phyloP scores from a whole-genome alignment of 1,140 invertebrate species.

The Hydropsyche tenuis region DNA sequence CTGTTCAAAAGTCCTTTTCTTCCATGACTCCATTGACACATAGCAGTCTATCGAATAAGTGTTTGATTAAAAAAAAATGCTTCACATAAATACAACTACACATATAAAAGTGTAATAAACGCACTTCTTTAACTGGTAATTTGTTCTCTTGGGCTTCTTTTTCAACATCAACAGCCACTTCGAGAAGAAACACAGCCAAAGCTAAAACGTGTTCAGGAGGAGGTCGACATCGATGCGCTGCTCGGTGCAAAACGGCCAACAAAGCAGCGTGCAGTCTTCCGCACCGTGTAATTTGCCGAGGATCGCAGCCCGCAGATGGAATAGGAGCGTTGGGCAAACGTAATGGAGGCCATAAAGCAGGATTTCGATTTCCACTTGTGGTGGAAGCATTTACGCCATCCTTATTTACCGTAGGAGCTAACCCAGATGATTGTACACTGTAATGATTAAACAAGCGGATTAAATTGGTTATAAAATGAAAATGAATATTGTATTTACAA shows the following conservation, averaged over 20 bases:
- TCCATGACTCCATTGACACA: slow-evolving; percentile 49
- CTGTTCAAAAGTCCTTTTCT: slow-evolving; percentile 56
- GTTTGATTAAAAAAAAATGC: slow-evolving; percentile 20
- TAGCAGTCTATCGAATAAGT: slow-evolving; percentile 32
- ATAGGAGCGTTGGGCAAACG: slow-evolving; percentile 52
- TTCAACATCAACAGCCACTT: slow-evolving; percentile 78
- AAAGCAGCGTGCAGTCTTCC: slow-evolving; percentile 86
- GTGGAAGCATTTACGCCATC: not conserved
- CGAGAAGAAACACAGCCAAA: slow-evolving; percentile 84
- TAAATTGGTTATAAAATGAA: slow-evolving; percentile 1
- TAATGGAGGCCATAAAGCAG: slow-evolving; percentile 58
- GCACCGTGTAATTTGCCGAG: slow-evolving; percentile 53
- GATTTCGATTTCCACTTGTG: slow-evolving; percentile 26
- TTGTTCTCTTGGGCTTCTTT: slow-evolving; percentile 54
- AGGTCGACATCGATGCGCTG: slow-evolving; percentile 75
- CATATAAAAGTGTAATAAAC: not conserved
- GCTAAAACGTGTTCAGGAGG: slow-evolving; percentile 84
- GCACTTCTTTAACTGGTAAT: slow-evolving; percentile 46
- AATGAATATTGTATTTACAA: not conserved
- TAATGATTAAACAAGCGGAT: slow-evolving; percentile 11
- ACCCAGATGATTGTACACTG: slow-evolving; percentile 44
- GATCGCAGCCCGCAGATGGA: slow-evolving; percentile 53
- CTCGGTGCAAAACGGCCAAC: slow-evolving; percentile 84
- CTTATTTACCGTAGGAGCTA: slow-evolving; percentile 23
- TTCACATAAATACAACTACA: not conserved